phyloP scores from a whole-genome alignment of 2,888 invertebrate genomes.

The Ormyrus thymus region DNA sequence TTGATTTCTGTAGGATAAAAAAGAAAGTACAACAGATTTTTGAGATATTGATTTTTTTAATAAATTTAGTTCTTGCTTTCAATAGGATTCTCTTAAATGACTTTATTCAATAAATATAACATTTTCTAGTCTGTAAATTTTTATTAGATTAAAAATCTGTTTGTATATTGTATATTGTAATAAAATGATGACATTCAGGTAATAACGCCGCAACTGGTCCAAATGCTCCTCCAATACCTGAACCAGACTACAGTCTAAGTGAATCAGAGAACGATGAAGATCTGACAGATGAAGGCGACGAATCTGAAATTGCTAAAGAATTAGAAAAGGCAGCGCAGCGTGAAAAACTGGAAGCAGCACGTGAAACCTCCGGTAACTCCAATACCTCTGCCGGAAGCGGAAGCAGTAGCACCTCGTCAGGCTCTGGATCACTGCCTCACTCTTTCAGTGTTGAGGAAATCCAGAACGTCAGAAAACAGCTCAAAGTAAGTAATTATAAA shows the following conservation, averaged over 20 bases:
- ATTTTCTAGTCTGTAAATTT: not conserved
- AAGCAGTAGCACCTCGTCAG: conserved; percentile 80
- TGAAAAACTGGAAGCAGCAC: conserved; percentile 72
- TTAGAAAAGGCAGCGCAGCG: conserved; percentile 77
- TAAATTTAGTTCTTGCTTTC: no score
- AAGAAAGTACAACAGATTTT: no score
- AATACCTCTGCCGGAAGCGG: conserved; percentile 73
- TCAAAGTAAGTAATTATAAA: conserved; percentile 76
- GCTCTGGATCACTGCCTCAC: conserved; percentile 87
- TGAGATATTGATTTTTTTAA: no score
- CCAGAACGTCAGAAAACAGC: conserved; percentile 88
- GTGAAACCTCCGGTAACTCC: conserved; percentile 75
- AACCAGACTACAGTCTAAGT: conserved; percentile 93
- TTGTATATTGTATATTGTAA: no score
- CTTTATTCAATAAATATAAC: no score
- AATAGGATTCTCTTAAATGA: no score
- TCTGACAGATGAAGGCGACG: conserved; percentile 79
- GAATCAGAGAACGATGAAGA: conserved; percentile 86
- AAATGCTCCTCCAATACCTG: conserved; percentile 87
- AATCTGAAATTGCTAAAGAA: conserved; percentile 76
- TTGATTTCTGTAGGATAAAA: no score
- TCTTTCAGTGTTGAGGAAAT: conserved; percentile 93
- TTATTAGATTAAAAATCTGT: not conserved
- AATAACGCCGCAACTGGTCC: conserved; percentile 55
- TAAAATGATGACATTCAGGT: conserved; percentile 12